A percentile compares a stretch with the other conserved stretches of the same genome.
Evolutionary conservation across 2,888 invertebrate genomes (phyloP).

Genomic region (Eupithecia centaureata): DNA sequence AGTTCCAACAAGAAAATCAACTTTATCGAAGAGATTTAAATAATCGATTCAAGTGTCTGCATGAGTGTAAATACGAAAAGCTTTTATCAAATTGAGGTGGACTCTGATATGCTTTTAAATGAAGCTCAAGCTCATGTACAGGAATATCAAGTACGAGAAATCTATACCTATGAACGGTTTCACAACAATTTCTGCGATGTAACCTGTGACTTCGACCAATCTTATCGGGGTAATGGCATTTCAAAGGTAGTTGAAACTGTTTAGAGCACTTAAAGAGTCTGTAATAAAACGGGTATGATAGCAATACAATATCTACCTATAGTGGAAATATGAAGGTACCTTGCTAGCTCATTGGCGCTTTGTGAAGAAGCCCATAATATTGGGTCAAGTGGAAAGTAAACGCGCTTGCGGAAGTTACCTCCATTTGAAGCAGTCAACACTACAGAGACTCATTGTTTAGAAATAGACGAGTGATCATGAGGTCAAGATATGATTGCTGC

Average conservation of each 20-base stretch:
- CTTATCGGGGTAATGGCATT: slow-evolving; percentile 11
- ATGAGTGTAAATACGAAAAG: slow-evolving; percentile 49
- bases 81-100: slow-evolving; percentile 52
- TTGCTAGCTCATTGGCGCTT: slow-evolving; percentile 5
- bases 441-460: slow-evolving; percentile 20
- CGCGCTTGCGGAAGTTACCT: slow-evolving; percentile 13
- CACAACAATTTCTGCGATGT: slow-evolving; percentile 52
- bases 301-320: neutral
- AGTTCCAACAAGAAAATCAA: slow-evolving; percentile 49
- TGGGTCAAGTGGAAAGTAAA: slow-evolving; percentile 31
- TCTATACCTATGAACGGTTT: neutral
- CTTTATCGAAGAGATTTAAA: slow-evolving; percentile 49
- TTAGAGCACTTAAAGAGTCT: neutral
- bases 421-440: slow-evolving; percentile 14
- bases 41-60: slow-evolving; percentile 31
- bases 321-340: slow-evolving; percentile 4
- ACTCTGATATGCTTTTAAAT: slow-evolving; percentile 15
- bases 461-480: neutral
- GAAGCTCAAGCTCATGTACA: slow-evolving; percentile 37
- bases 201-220: slow-evolving; percentile 4
- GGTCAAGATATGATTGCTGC: slow-evolving; percentile 8
- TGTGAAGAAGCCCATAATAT: slow-evolving; percentile 19
- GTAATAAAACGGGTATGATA: neutral
- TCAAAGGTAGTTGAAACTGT: slow-evolving; percentile 7
- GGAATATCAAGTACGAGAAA: neutral